Evolutionary conservation across 2,888 invertebrate genomes (phyloP), one percentile per base, ranked within the genome.

Genomic region (Pimpla rufipes): DNA sequence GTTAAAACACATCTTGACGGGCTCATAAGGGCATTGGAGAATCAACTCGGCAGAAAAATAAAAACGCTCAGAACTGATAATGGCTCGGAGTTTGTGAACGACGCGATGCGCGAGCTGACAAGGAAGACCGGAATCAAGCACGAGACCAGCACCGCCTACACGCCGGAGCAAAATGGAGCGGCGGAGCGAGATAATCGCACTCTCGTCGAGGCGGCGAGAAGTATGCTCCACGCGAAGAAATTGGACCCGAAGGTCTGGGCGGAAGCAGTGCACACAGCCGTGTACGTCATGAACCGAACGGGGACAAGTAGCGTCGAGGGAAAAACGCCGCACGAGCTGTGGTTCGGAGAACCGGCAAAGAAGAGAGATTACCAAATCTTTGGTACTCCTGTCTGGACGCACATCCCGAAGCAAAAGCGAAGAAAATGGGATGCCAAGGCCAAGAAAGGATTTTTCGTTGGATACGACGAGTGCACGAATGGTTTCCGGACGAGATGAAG

Each of bases 361-460:
- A 52, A 47, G n/a, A n/a, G n/a, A n/a, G 45, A 47, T n/a, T 47
- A 47, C 45, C 13, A 47, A n/a, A 70, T 75, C 13, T 91, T 92
- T 86, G 91, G 91, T 0, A 78, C 74, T 10, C 50, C 45, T 18
- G 90, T 89, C 0, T 90, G 87, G 86, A 89, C 89, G 0, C 91
- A 92, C 83, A 73, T 91, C 5, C 91, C 91, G 7, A 85, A 91
- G 35, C 81, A 89, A 62, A 76, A 82, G 16, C 85, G 91, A 74
- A 45, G 35, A 23, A 87, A 87, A 57, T 85, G 84, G 75, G 77
- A 84, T 29, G 40, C 71, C 2, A 87, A 87, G 67, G 64, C 78
- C 1, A 68, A 81, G 67, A 68, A 79, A 86, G 78, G 50, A 86
- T 75, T 90, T 8, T 80, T 90, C 45, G 86, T 92, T 13, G 90